Percentiles rank a stretch among this genome's conserved stretches.
Conservation (phyloP, 2,797 vertebrate genomes). For the Syngnathus acus region DNA sequence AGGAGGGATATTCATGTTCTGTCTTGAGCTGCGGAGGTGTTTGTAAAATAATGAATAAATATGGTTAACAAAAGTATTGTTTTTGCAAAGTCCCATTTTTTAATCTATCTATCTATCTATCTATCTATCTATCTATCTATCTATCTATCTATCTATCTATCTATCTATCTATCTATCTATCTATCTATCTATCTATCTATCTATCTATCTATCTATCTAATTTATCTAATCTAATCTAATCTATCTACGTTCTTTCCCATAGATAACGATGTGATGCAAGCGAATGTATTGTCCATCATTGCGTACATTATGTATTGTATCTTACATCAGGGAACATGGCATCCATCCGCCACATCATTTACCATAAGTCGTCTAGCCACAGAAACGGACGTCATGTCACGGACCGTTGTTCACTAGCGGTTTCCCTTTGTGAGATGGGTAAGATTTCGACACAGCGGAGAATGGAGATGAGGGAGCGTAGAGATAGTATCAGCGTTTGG, state of each 20-base stretch:
- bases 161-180: too few species aligned
- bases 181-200: too few species aligned
- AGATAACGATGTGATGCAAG: slow-evolving; percentile 9
- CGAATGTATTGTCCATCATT: not conserved
- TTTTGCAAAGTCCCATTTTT: not conserved
- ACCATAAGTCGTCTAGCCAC: slow-evolving; percentile 56
- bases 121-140: too few species aligned
- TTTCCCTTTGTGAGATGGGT: slow-evolving; percentile 70
- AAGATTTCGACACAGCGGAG: slow-evolving; percentile 71
- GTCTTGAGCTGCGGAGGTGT: not conserved
- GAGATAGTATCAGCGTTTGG: slow-evolving; percentile 69
- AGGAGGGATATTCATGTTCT: not conserved
- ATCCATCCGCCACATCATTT: slow-evolving; percentile 39
- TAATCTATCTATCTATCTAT: not conserved
- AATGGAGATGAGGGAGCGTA: slow-evolving; percentile 60
- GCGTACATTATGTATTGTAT: slow-evolving; percentile 13
- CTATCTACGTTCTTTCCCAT: not conserved
- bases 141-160: too few species aligned
- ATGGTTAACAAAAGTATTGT: not conserved
- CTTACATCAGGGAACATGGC: slow-evolving; percentile 20
- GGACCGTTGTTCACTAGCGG: slow-evolving; percentile 64
- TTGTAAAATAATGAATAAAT: not conserved
- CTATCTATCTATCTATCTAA: too few species aligned
- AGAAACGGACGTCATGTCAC: slow-evolving; percentile 58
- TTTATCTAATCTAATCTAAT: not conserved